Conservation (phyloP, 2,797 vertebrate species). For the Molothrus ater region DNA sequence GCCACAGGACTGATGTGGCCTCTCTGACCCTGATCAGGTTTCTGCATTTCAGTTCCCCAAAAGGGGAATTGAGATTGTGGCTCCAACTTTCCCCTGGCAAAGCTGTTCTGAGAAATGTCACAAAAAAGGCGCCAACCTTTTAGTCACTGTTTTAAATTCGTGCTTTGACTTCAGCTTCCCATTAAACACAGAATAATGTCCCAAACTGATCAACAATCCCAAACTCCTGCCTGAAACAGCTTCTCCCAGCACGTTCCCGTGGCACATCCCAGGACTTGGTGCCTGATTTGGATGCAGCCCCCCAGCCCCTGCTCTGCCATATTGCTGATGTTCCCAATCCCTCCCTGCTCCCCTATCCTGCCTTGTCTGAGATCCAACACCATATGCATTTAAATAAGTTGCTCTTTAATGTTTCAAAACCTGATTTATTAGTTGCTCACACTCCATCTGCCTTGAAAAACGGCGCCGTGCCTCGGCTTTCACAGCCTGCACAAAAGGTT, state of each 20-base stretch:
- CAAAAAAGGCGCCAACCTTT: background rate
- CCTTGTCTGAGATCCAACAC: constrained; percentile 55
- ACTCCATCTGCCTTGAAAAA: constrained; percentile 67
- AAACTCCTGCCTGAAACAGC: background rate
- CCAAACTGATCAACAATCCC: background rate
- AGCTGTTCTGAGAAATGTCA: background rate
- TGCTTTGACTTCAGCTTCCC: background rate
- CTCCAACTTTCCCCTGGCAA: background rate
- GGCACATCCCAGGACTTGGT: background rate
- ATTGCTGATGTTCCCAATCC: background rate
- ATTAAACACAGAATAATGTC: background rate
- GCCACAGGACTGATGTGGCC: background rate
- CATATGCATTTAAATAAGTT: constrained; percentile 67
- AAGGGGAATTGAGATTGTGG: background rate
- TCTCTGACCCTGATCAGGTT: background rate
- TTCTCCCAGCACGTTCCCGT: background rate
- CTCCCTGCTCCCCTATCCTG: background rate
- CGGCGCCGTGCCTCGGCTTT: constrained; percentile 15
- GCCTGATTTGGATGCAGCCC: constrained; percentile 28
- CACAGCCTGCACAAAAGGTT: constrained; percentile 46
- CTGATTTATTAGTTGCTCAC: constrained; percentile 75
- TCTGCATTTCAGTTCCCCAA: background rate
- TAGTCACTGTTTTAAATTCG: background rate
- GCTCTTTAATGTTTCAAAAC: constrained; percentile 73
- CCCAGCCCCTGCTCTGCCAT: background rate